Base-by-base conservation (phyloP, 2,888 invertebrate species). In the Ennomos fuscantarius region DNA sequence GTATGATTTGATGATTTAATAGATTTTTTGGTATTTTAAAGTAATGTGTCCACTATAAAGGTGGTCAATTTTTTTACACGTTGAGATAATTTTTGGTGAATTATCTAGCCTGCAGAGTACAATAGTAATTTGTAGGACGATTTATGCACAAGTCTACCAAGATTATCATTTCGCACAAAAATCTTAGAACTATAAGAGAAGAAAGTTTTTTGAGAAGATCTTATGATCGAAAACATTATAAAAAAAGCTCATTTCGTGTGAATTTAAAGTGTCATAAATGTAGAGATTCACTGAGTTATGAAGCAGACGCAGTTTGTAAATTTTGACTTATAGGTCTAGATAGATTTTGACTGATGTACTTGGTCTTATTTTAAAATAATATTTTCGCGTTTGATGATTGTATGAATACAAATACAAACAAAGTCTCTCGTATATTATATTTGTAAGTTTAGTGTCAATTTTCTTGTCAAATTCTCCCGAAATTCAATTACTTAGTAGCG, bases 391-490 rank as follows among this genome's bases (percentile, higher is more conserved):
- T 41, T 41, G 41, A n/a, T 41, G 12, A 15, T 5, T 6, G 3
- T n/a, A 9, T 41, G 24, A 24, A 53, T 33, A 57, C 43, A 40
- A 44, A 44, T 40, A 42, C 40, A n/a, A 52, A 46, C 44, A 55
- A 42, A 36, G 59, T 56, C 70, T 74, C 69, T 73, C 68, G 59
- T 73, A 69, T 70, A 71, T 72, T 73, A 66, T 82, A 83, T 79
- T 78, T 70, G 87, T 89, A 89, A 87, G 83, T 82, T 85, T 86
- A 87, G 84, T 78, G 90, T 90, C 87, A 89, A 91, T 90, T 90
- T 87, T 89, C 84, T 87, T 86, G 89, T 90, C 87, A 90, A 90
- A 91, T 90, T 92, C 91, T 91, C 91, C 91, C 91, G 89, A 91
- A 90, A 91, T 88, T 91, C 91, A 91, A 91, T 91, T 91, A 91